Evolutionary conservation across 2,888 invertebrate species (phyloP).

Genomic region (Eumerus sabulonum): DNA sequence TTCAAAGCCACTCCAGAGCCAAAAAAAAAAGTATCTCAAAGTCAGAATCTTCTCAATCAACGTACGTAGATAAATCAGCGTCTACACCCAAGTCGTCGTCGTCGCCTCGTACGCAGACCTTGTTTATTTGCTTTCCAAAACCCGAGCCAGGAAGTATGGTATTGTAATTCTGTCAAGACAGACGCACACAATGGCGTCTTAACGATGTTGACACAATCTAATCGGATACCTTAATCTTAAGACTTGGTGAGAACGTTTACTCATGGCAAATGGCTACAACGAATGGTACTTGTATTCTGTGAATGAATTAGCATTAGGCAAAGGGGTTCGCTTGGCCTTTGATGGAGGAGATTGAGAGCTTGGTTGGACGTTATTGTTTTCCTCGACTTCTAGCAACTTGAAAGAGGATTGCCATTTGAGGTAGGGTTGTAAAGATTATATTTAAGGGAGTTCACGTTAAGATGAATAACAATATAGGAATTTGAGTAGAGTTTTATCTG

Average conservation of each 20-base stretch:
- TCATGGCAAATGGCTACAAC: conserved; percentile 11
- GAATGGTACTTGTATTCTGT: conserved; percentile 21
- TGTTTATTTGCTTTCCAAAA: conserved; percentile 17
- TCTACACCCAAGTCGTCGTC: background rate
- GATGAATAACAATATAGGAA: too few species aligned
- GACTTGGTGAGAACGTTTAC: conserved; percentile 31
- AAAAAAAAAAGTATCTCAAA: background rate
- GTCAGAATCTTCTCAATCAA: conserved; percentile 18
- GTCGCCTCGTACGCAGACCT: background rate
- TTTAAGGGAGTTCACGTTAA: too few species aligned
- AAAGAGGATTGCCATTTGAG: too few species aligned
- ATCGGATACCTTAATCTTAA: conserved; percentile 46
- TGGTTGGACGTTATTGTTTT: too few species aligned
- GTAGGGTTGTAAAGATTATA: too few species aligned
- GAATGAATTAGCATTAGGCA: conserved; percentile 23
- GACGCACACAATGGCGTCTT: conserved; percentile 43
- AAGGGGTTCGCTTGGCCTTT: too few species aligned
- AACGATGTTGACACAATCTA: conserved; percentile 57
- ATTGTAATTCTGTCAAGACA: conserved; percentile 14
- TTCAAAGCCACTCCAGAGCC: background rate
- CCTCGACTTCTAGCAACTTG: too few species aligned
- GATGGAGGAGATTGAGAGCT: too few species aligned
- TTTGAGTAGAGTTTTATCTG: too few species aligned
- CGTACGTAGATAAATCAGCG: conserved; percentile 11
- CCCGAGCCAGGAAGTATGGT: background rate